Evolutionary conservation across 1,140 invertebrate species (phyloP), one percentile per base, ranked within the genome.

Genomic region (Bursaphelenchus mucronatus): DNA sequence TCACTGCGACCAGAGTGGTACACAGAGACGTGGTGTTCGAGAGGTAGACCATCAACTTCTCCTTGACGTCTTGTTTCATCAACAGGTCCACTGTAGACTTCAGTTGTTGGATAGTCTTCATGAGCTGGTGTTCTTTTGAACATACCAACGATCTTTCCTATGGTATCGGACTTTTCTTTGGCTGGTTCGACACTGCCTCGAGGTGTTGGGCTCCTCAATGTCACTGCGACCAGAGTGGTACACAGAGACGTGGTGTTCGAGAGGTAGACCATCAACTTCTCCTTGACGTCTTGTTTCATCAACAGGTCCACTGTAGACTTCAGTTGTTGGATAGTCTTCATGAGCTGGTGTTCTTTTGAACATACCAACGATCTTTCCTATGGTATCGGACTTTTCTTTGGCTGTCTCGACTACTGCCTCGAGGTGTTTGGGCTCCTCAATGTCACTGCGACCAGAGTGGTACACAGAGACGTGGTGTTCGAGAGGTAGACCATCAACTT

Each of bases 141-240:
- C 21, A 59, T n/a, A 7, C 57, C 41, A 52, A 44, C 39, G 13
- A 59, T n/a, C 51, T 49, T 47, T 3, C 41, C 39, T 1, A 59
- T 17, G 3, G 2, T n/a, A 8, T 59, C 57, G 57, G 57, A 58
- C 21, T 49, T 59, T 49, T 50, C 41, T 47, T 13, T 49, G n/a
- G 40, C 30, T 21, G 17, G 15, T 39, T 59, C 57, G 30, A 5
- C 30, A n/a, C 30, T 30, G 13, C 1, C 47, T 11, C n/a, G 41
- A 4, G 1, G 5, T 59, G 30, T 30, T 30, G 30, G 57, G 40
- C 57, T 51, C 57, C 11, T 15, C 47, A 51, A 51, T 44, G 21
- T 59, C 57, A 50, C 11, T n/a, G 45, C 57, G 45, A 51, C 57
- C 57, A 51, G 57, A 59, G 8, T 59, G 57, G 21, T 59, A 59